Conservation (phyloP, 2,113 vertebrate species). For the Chlamydotis undulata region DNA sequence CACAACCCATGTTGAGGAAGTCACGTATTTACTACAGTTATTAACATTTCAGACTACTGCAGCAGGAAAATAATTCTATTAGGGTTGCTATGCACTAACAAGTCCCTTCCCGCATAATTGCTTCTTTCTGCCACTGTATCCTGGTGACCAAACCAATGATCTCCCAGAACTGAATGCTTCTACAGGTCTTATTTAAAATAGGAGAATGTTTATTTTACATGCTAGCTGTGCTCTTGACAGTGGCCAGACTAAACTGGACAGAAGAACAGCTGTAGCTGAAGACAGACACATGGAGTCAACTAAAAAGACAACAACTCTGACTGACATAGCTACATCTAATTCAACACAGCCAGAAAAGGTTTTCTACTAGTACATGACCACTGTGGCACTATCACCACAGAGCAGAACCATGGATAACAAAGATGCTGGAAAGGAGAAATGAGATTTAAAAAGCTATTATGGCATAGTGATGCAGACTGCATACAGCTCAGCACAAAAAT, state of each 20-base stretch:
- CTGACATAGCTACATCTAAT: not conserved
- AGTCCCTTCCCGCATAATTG: not conserved
- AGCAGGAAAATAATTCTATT: not conserved
- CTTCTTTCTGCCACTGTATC: not conserved
- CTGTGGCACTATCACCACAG: not conserved
- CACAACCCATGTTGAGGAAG: not conserved
- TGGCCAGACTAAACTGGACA: not conserved
- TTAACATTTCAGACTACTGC: not conserved
- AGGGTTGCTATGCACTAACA: not conserved
- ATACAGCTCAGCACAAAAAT: not conserved
- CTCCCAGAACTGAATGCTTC: not conserved
- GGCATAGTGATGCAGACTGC: not conserved
- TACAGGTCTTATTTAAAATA: not conserved
- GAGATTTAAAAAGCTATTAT: not conserved
- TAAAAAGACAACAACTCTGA: not conserved
- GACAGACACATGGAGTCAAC: not conserved
- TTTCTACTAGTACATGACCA: not conserved
- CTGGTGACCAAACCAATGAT: not conserved
- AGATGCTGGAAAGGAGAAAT: not conserved
- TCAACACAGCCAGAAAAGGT: not conserved
- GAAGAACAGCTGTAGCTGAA: not conserved
- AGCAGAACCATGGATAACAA: not conserved
- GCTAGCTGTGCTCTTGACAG: not conserved
- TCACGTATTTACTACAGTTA: not conserved
- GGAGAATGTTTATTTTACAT: not conserved